A percentile compares a stretch with the other conserved stretches of the same genome.
These are phyloP conservation scores for Symphodus melops DNA, from an alignment of 2,113 vertebrate genomes.

Conservation along the genomic window DNA sequence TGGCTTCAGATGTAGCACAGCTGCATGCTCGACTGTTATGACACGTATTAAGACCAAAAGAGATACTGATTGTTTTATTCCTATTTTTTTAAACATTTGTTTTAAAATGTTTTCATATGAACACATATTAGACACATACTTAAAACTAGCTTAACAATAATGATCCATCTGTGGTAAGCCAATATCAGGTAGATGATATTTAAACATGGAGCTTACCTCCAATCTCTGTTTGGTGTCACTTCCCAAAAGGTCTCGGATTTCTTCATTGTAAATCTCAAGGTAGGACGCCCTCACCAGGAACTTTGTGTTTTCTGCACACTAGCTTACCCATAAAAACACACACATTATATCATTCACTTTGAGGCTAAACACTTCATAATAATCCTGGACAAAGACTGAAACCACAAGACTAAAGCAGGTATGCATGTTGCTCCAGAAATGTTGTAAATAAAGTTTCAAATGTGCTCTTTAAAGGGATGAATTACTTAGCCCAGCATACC, in stretches of 20 bases:
- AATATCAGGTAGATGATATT: neutral
- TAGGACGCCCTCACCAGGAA: conserved; percentile 90
- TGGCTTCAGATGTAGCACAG: conserved; percentile 8
- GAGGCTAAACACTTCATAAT: neutral
- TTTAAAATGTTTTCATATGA: neutral
- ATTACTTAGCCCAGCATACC: conserved; percentile 69
- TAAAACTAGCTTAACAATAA: too few species aligned
- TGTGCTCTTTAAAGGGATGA: neutral
- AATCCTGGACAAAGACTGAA: neutral
- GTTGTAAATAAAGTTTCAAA: neutral
- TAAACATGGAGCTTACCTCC: conserved; percentile 82
- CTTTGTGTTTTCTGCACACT: conserved; percentile 92
- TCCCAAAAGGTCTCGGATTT: conserved; percentile 88
- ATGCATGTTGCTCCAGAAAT: too few species aligned
- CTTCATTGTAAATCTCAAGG: conserved; percentile 94
- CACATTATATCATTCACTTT: neutral
- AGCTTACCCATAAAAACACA: conserved; percentile 43
- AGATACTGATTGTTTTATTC: too few species aligned
- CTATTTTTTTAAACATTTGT: neutral
- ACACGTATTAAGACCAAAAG: too few species aligned
- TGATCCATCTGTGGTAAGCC: too few species aligned
- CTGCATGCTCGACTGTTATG: too few species aligned
- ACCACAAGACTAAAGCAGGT: neutral
- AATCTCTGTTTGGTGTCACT: conserved; percentile 89
- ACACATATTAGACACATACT: too few species aligned